Evolutionary conservation across 2,888 invertebrate species (phyloP), one percentile per base, ranked within the genome.

Genomic region (Disparrhopalites patrizii): DNA sequence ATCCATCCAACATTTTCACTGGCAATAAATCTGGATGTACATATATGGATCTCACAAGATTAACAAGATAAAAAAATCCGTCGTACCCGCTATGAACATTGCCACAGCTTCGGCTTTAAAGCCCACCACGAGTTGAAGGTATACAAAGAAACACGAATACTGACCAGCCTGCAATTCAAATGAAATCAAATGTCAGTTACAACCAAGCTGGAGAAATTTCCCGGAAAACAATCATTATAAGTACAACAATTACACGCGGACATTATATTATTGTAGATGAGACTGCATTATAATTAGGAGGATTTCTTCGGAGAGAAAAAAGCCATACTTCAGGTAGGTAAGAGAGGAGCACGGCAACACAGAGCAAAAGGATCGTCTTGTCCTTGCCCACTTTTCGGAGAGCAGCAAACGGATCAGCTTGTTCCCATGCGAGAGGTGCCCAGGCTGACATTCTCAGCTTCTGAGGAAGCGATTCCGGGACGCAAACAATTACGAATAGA

Each of bases 131-230:
- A 98, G 84, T 82, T 93, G 93, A 75, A 99, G 85, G 82, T 99
- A 99, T 77, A 99, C 98, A 83, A 99, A 99, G 83, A 99, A 97
- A 82, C 98, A 98, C 67, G 98, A 98, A 82, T 99, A 99, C 83
- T 99, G 96, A 74, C 98, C 98, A 43, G 92, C 92, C 75, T 75
- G 38, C 8, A 28, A 8, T 10, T 7, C 23, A 47, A 20, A 8
- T 8, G n/a, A n/a, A n/a, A n/a, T n/a, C n/a, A n/a, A n/a, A n/a
- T n/a, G n/a, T n/a, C n/a, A n/a, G n/a, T n/a, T n/a, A n/a, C n/a
- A n/a, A n/a, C n/a, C n/a, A n/a, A n/a, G n/a, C n/a, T n/a, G n/a
- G n/a, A n/a, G n/a, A n/a, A n/a, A n/a, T n/a, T n/a, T n/a, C n/a
- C n/a, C n/a, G n/a, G n/a, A n/a, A n/a, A n/a, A n/a, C n/a, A n/a